These are phyloP conservation scores for Trematocara caparti DNA, from an alignment of 2,797 vertebrate species.

Conservation along the genomic window DNA sequence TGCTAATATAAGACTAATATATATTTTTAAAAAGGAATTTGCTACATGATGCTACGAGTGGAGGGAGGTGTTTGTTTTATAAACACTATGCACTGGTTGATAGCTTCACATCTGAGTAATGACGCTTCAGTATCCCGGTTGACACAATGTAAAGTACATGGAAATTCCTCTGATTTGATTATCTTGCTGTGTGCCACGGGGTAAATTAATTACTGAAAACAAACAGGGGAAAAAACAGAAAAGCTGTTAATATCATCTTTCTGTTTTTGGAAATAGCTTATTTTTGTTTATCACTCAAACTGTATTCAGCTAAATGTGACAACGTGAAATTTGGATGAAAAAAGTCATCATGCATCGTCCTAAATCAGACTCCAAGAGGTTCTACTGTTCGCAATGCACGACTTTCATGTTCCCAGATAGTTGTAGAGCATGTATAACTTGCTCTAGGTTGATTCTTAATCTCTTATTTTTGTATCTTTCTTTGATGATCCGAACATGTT, in stretches of 20 bases:
- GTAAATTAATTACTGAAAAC: background rate
- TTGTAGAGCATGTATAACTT: background rate
- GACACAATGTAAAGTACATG: background rate
- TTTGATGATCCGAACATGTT: background rate
- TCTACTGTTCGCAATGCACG: background rate
- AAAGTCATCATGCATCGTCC: background rate
- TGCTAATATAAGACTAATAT: background rate
- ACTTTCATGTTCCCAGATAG: background rate
- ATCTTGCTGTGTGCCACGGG: background rate
- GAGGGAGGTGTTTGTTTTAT: background rate
- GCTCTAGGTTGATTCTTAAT: background rate
- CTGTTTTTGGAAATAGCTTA: background rate
- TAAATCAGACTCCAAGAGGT: background rate
- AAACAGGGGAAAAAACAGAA: fast-evolving
- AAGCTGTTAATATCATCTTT: background rate
- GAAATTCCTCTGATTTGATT: background rate
- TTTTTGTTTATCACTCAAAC: background rate
- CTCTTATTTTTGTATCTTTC: background rate
- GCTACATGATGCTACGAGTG: background rate
- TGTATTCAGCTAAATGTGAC: background rate
- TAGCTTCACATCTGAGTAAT: background rate
- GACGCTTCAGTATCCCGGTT: background rate
- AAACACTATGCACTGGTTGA: background rate
- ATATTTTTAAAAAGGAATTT: background rate
- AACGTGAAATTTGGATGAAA: background rate